phyloP scores from a whole-genome alignment of 2,797 vertebrate species.

The Urophycis tenuis region DNA sequence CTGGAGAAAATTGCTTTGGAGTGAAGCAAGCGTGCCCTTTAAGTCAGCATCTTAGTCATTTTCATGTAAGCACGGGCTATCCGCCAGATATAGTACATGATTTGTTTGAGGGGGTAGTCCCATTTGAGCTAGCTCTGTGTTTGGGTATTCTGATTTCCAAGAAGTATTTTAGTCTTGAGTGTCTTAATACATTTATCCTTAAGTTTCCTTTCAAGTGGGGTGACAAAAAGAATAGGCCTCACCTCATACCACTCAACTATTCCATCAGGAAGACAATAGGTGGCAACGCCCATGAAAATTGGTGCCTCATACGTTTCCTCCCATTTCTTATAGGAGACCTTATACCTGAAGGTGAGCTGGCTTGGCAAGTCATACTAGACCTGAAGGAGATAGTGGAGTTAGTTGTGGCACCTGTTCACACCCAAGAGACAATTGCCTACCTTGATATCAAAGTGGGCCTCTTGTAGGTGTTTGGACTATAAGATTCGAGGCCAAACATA shows the following conservation, averaged over 20 bases:
- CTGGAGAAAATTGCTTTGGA: not conserved
- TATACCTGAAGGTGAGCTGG: slow-evolving; percentile 17
- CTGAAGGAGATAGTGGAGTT: slow-evolving; percentile 29
- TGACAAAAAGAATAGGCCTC: slow-evolving; percentile 14
- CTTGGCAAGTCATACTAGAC: slow-evolving; percentile 18
- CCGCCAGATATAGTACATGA: slow-evolving; percentile 23
- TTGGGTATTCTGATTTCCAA: slow-evolving; percentile 1
- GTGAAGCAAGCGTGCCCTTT: slow-evolving; percentile 13
- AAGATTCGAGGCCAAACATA: slow-evolving; percentile 30
- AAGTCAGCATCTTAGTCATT: slow-evolving; percentile 10
- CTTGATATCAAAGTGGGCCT: slow-evolving; percentile 29
- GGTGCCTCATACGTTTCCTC: slow-evolving; percentile 14
- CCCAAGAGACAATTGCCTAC: slow-evolving; percentile 16
- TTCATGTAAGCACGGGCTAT: slow-evolving; percentile 13
- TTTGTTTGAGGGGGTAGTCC: slow-evolving; percentile 1
- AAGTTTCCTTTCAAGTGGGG: slow-evolving; percentile 11
- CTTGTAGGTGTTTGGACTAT: slow-evolving; percentile 24
- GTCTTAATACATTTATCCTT: slow-evolving; percentile 1
- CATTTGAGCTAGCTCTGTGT: slow-evolving; percentile 14
- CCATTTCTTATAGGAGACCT: slow-evolving; percentile 17
- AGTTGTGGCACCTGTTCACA: slow-evolving; percentile 19
- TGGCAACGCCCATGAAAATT: slow-evolving; percentile 4
- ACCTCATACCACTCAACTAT: slow-evolving; percentile 17
- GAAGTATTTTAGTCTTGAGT: slow-evolving; percentile 14
- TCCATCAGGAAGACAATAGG: not conserved